These are phyloP conservation scores for Gasterosteus aculeatus DNA, from an alignment of 2,113 vertebrate species.

Conservation along the genomic window DNA sequence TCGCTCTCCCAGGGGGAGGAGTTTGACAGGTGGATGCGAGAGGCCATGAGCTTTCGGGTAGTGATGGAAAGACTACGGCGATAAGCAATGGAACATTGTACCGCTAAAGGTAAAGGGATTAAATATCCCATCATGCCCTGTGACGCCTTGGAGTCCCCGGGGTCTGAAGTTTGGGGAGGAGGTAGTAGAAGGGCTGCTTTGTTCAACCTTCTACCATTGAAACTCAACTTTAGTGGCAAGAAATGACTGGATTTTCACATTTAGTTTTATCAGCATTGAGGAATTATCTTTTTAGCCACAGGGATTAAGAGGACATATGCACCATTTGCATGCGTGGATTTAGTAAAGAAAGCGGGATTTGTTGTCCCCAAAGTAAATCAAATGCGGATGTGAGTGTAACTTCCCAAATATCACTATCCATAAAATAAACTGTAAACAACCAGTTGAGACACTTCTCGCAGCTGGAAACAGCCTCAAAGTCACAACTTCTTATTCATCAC, in stretches of 20 bases:
- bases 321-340: neutral
- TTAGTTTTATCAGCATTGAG: neutral
- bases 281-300: neutral
- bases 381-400: neutral
- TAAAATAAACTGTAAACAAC: neutral
- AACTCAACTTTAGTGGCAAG: neutral
- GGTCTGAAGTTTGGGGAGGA: neutral
- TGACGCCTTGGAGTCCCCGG: neutral
- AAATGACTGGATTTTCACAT: neutral
- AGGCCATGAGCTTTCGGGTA: neutral
- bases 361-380: neutral
- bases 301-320: neutral
- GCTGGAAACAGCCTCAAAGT: constrained; percentile 30
- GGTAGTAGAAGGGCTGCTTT: neutral
- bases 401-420: neutral
- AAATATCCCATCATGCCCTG: neutral
- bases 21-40: neutral
- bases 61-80: neutral
- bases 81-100: neutral
- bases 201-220: neutral
- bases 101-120: neutral
- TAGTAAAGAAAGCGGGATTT: neutral
- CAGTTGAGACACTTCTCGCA: neutral
- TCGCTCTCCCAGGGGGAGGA: neutral
- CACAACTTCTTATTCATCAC: constrained; percentile 8